A percentile compares a stretch with the other conserved stretches of the same genome.
Evolutionary conservation across 2,888 invertebrate genomes (phyloP).

Genomic region (Dynastes grantii): DNA sequence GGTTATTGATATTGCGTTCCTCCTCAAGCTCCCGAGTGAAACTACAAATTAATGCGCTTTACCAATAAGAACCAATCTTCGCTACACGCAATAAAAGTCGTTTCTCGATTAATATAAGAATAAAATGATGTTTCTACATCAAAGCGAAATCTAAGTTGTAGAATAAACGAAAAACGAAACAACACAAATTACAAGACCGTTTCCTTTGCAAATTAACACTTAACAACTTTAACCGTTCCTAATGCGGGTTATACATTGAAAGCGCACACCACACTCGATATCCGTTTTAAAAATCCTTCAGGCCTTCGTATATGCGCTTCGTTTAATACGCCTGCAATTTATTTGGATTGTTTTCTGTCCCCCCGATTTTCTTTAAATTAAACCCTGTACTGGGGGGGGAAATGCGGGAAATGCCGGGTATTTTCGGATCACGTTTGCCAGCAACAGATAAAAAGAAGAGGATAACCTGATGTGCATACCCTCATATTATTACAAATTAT

Average conservation of each 20-base stretch:
- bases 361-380: conserved; percentile 7
- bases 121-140: neutral
- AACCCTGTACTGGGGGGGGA: conserved; percentile 1
- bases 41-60: no score
- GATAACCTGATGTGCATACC: neutral
- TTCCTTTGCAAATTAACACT: conserved; percentile 28
- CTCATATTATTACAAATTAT: conserved; percentile 2
- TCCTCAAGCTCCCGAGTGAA: no score
- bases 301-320: neutral
- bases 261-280: neutral
- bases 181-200: conserved; percentile 19
- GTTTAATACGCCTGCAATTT: conserved; percentile 12
- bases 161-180: neutral
- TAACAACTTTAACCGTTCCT: conserved; percentile 18
- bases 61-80: no score
- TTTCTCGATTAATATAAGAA: neutral
- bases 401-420: neutral
- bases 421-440: conserved; percentile 7
- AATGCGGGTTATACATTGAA: conserved; percentile 24
- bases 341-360: conserved; percentile 10
- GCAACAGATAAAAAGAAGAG: neutral
- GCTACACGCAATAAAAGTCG: neutral
- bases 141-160: neutral
- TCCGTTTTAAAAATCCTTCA: neutral
- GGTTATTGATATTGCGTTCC: no score